Base-by-base conservation (phyloP, 2,797 vertebrate species). In the Pristis pectinata region DNA sequence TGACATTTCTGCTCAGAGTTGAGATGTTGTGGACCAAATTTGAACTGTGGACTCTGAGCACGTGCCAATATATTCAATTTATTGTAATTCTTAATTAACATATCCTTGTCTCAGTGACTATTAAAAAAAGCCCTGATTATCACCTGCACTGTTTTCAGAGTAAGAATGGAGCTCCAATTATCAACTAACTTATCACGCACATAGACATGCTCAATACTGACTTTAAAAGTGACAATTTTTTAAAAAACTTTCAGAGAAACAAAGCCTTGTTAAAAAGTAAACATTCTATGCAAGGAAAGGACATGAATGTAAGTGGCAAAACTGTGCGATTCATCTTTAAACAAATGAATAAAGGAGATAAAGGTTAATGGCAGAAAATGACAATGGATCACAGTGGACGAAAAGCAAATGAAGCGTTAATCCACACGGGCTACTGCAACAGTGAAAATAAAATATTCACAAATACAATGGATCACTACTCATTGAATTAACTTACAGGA, bases 401-500 rank as follows among this genome's bases (percentile, higher is more conserved):
- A 41, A 94, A 41, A 80, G 2, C 17, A 2, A 83, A 80, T 15
- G 59, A 30, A 10, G 41, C 5, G n/a, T 94, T 91, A 64, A 82
- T 77, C 37, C 27, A 72, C 17, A 93, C 9, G 72, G 44, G 70
- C 67, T 92, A 70, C 34, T 70, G 67, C 41, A 13, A 53, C 13
- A 56, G 49, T 49, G 92, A 72, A 22, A 49, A 93, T 72, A n/a
- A 92, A 93, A 92, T 70, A 70, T 92, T 74, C 49, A 94, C 92
- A 94, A 94, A 76, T 76, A 94, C 70, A 94, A n/a, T 64, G 87
- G 30, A 72, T 34, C 44, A 53, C 24, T 94, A 74, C 44, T 74
- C 44, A 76, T 49, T 94, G 49, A 72, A 96, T 96, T 96, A 97
- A 99, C 99, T 99, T 99, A 99, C 99, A 98, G 99, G 99, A 97